Percentiles rank a stretch among this genome's conserved stretches.
These are phyloP conservation scores for Gnathonemus echidnorhynchus DNA, from an alignment of 2,113 vertebrate species.

Conservation along the genomic window DNA sequence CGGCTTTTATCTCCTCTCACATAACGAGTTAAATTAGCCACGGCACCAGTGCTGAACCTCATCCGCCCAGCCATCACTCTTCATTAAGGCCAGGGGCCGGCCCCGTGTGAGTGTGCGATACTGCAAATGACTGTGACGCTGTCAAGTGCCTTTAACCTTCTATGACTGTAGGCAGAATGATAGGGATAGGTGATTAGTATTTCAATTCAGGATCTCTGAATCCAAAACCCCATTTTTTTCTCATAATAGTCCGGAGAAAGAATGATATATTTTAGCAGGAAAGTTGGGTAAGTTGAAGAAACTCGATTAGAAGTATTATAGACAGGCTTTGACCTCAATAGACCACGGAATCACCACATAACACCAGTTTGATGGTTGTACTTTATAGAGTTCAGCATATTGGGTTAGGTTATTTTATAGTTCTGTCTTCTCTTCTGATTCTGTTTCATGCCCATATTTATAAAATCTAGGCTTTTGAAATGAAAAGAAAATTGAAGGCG, in stretches of 20 bases:
- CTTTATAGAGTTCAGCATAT: constrained; percentile 3
- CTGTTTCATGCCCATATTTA: neutral
- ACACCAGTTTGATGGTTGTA: neutral
- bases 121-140: constrained; percentile 1
- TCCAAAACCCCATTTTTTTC: neutral
- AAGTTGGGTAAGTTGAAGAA: neutral
- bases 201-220: constrained; percentile 1
- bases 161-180: neutral
- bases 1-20: constrained; percentile 12
- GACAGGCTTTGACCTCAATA: neutral
- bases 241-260: neutral
- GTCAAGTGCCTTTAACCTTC: constrained; percentile 15
- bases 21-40: constrained; percentile 11
- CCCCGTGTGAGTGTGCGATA: neutral
- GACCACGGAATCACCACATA: neutral
- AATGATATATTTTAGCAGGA: constrained; percentile 8
- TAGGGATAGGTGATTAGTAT: neutral
- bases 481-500: neutral
- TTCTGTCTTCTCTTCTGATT: neutral
- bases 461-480: neutral
- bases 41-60: neutral
- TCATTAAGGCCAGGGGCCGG: neutral
- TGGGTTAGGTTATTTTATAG: neutral
- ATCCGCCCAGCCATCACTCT: neutral
- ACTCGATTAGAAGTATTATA: constrained; percentile 11